These are phyloP conservation scores for Theristicus caerulescens DNA, from an alignment of 2,113 vertebrate genomes.

Conservation along the genomic window DNA sequence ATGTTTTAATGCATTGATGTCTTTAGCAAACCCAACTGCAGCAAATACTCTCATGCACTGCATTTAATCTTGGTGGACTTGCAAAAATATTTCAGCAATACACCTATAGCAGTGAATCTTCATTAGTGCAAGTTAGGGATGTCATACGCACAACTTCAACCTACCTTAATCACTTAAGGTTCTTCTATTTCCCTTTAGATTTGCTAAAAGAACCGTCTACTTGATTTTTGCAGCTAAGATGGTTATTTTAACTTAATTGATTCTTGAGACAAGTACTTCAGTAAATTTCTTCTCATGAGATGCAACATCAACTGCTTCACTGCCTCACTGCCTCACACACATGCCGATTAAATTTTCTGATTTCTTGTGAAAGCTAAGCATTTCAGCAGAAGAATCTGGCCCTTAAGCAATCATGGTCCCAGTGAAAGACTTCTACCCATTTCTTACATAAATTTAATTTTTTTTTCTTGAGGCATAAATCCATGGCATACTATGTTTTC, in stretches of 20 bases:
- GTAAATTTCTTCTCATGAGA: neutral
- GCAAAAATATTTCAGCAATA: neutral
- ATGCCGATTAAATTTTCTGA: neutral
- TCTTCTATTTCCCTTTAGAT: neutral
- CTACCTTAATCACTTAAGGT: neutral
- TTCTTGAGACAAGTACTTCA: neutral
- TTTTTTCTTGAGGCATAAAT: neutral
- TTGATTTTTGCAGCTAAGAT: neutral
- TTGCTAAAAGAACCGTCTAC: neutral
- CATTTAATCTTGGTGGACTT: neutral
- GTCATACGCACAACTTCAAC: neutral
- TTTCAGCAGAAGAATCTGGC: neutral
- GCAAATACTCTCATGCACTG: neutral
- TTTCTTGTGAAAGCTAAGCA: neutral
- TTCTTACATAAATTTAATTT: neutral
- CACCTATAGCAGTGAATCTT: neutral
- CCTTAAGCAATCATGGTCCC: neutral
- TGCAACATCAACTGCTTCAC: neutral
- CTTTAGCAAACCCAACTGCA: neutral
- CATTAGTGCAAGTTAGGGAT: neutral
- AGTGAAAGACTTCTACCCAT: neutral
- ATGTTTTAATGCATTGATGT: neutral
- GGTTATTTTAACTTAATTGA: neutral
- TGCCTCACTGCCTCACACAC: neutral
- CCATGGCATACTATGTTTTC: neutral